Conservation (phyloP, 2,888 invertebrate species). For the Lithophane semibrunnea region DNA sequence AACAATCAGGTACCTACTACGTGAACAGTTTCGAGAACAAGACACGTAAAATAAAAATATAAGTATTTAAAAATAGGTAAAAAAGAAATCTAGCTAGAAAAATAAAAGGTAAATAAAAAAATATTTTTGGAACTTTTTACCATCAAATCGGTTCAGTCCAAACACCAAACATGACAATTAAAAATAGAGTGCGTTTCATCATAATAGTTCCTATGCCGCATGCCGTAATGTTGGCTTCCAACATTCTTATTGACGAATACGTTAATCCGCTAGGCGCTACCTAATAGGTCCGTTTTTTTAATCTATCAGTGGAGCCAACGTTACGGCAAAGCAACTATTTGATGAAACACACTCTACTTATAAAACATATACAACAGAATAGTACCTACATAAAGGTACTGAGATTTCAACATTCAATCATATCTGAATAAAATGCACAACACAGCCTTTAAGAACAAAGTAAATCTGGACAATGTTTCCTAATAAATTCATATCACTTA, state of each 20-base stretch:
- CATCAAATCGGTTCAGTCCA: conserved; percentile 45
- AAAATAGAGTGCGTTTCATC: conserved; percentile 2
- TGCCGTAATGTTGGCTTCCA: no score
- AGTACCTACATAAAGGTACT: background rate
- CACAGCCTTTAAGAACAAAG: conserved; percentile 61
- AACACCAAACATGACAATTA: conserved; percentile 35
- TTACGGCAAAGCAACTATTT: no score
- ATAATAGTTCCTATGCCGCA: no score
- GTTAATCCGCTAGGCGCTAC: no score
- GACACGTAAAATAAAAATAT: conserved; percentile 44
- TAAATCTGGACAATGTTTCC: conserved; percentile 38
- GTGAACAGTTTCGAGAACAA: conserved; percentile 48
- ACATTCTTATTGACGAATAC: no score
- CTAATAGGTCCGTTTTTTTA: no score
- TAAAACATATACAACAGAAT: no score
- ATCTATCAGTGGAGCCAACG: no score
- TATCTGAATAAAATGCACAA: conserved; percentile 59
- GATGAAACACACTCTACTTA: no score
- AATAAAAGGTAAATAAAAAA: conserved; percentile 37
- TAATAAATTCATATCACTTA: conserved; percentile 42
- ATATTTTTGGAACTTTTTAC: conserved; percentile 62
- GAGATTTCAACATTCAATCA: conserved; percentile 50
- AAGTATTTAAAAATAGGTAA: conserved; percentile 29
- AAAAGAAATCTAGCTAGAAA: conserved; percentile 43
- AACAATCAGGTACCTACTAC: conserved; percentile 66